phyloP scores from a whole-genome alignment of 2,113 vertebrate species.

The Cyrtonyx montezumae region DNA sequence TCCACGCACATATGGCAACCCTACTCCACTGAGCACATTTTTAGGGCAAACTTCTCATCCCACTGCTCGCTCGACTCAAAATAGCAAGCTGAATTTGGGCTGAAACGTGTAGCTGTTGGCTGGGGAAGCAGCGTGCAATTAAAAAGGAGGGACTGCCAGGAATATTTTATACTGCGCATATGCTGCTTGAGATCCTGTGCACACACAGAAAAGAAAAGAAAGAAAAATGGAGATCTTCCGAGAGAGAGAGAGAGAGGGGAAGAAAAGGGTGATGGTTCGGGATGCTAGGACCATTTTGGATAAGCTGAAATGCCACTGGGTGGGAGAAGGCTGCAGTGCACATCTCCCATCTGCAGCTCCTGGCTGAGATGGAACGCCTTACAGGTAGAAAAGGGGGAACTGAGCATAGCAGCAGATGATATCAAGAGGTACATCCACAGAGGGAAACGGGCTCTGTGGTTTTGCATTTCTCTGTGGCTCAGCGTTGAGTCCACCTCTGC shows the following conservation, averaged over 20 bases:
- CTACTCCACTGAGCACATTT: conserved; percentile 74
- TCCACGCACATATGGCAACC: conserved; percentile 70
- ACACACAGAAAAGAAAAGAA: neutral
- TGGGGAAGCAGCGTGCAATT: conserved; percentile 77
- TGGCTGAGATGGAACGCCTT: neutral
- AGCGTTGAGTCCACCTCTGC: neutral
- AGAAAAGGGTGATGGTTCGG: neutral
- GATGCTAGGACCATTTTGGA: neutral
- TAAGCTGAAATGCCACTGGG: neutral
- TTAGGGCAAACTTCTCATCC: conserved; percentile 79
- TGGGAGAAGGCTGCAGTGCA: neutral
- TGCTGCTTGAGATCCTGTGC: conserved; percentile 52
- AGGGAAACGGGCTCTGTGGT: neutral
- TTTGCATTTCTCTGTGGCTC: neutral
- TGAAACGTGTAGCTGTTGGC: conserved; percentile 77
- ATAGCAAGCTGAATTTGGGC: conserved; percentile 80
- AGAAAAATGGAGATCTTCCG: accelerated
- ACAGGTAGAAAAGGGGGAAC: neutral
- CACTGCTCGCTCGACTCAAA: conserved; percentile 71
- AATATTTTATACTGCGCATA: conserved; percentile 73
- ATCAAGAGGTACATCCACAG: neutral
- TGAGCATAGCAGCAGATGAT: neutral
- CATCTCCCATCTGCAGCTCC: neutral
- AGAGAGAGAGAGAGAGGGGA: neutral
- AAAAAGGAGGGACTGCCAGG: conserved; percentile 77